A percentile compares a stretch with the other conserved stretches of the same genome.
Conservation (phyloP, 2,113 vertebrate species). For the Triplophysa rosa region DNA sequence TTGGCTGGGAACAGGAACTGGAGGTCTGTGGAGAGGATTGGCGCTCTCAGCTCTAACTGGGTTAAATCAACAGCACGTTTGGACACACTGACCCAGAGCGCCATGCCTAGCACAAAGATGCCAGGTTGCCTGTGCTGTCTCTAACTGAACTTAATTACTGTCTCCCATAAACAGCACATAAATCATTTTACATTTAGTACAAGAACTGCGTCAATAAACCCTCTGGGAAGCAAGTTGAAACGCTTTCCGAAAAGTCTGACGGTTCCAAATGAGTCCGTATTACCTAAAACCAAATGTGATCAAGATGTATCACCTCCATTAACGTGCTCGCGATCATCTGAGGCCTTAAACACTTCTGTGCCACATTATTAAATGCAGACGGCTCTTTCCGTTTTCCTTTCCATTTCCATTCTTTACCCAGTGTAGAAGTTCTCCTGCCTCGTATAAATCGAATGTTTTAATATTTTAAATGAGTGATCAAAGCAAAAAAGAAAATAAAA, state of each 20-base stretch:
- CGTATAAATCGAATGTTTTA: neutral
- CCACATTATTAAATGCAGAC: neutral
- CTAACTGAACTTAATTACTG: neutral
- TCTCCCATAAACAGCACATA: slow-evolving; percentile 16
- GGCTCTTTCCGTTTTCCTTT: neutral
- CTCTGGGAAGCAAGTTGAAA: neutral
- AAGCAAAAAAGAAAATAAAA: too few relatives aligned
- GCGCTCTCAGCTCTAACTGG: slow-evolving; percentile 20
- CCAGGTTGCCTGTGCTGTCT: neutral
- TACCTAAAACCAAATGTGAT: neutral
- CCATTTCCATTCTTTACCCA: neutral
- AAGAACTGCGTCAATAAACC: neutral
- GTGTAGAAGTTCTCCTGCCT: neutral
- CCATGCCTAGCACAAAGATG: neutral
- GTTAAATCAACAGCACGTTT: slow-evolving; percentile 40
- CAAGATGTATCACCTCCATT: neutral
- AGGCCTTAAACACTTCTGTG: neutral
- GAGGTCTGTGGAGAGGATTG: slow-evolving; percentile 3
- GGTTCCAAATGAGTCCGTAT: neutral
- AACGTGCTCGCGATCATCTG: neutral
- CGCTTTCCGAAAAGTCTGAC: neutral
- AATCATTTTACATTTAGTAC: neutral
- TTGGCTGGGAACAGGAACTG: neutral
- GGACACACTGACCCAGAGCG: slow-evolving; percentile 22
- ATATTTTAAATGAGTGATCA: too few relatives aligned